Evolutionary conservation across 2,888 invertebrate species (phyloP).

Genomic region (Drosophila aldrichi): DNA sequence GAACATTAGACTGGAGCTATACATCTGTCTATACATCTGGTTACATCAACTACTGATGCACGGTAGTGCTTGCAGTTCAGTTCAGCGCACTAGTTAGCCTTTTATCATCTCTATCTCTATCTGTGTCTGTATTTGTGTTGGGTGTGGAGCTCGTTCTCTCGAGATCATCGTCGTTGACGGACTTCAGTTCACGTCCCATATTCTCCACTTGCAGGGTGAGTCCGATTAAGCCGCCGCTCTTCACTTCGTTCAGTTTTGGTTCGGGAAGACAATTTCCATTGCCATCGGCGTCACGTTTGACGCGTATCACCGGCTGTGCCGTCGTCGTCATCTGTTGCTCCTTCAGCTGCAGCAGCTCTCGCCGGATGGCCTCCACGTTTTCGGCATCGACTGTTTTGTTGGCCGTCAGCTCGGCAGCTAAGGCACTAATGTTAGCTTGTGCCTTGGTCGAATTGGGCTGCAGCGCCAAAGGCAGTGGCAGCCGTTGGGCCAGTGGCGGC

Average conservation of each 20-base stretch:
- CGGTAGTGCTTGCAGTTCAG: conserved; percentile 17
- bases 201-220: conserved; percentile 68
- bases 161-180: conserved; percentile 67
- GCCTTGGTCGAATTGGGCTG: conserved; percentile 75
- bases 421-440: conserved; percentile 48
- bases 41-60: conserved; percentile 3
- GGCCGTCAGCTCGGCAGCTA: conserved; percentile 7
- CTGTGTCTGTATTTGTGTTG: neutral
- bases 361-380: conserved; percentile 81
- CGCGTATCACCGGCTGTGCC: conserved; percentile 40
- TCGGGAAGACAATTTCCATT: conserved; percentile 74
- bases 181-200: conserved; percentile 83
- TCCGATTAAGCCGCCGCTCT: conserved; percentile 18
- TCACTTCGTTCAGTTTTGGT: conserved; percentile 61
- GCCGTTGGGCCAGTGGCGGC: conserved; percentile 59
- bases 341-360: conserved; percentile 81
- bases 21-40: conserved; percentile 8
- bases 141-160: conserved; percentile 19
- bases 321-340: conserved; percentile 18
- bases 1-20: conserved; percentile 26
- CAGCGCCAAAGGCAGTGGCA: conserved; percentile 81
- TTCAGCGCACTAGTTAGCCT: conserved; percentile 22
- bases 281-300: conserved; percentile 64
- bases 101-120: neutral
- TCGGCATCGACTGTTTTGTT: conserved; percentile 38